phyloP scores from a whole-genome alignment of 2,888 invertebrate species.

The Pyrrhia umbra region DNA sequence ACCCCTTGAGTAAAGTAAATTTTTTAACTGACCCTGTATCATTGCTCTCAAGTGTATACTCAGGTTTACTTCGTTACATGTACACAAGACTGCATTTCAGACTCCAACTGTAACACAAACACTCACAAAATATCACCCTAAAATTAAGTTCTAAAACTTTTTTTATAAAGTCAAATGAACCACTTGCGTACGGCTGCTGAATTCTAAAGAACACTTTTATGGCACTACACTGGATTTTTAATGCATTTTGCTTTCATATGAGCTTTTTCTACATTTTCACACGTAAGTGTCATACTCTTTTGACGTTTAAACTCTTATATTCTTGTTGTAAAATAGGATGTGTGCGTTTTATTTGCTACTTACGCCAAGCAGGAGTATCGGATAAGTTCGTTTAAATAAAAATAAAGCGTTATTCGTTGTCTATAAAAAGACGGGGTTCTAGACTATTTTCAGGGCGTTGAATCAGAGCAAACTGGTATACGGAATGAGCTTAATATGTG shows the following conservation, averaged over 20 bases:
- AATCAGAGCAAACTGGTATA: slow-evolving; percentile 41
- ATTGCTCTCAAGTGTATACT: too few relatives aligned
- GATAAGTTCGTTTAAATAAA: slow-evolving; percentile 40
- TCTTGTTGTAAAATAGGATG: slow-evolving; percentile 39
- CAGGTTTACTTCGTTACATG: not conserved
- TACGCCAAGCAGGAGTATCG: slow-evolving; percentile 27
- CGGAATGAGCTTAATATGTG: slow-evolving; percentile 40
- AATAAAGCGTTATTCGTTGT: slow-evolving; percentile 34
- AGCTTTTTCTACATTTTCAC: slow-evolving; percentile 73
- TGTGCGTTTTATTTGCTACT: slow-evolving; percentile 45
- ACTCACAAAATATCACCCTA: slow-evolving; percentile 42
- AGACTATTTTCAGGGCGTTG: slow-evolving; percentile 43
- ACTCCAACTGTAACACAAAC: slow-evolving; percentile 31
- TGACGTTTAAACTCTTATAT: slow-evolving; percentile 69
- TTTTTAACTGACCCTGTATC: too few relatives aligned
- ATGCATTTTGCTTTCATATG: slow-evolving; percentile 75
- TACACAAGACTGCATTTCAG: not conserved
- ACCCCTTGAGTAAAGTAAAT: not conserved
- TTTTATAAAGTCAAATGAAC: slow-evolving; percentile 68
- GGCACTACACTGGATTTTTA: slow-evolving; percentile 71
- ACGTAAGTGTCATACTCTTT: slow-evolving; percentile 78
- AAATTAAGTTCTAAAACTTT: slow-evolving; percentile 59
- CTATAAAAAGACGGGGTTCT: slow-evolving; percentile 27
- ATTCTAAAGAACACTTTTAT: slow-evolving; percentile 72
- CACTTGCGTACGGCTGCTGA: slow-evolving; percentile 70